Evolutionary conservation across 1,140 invertebrate genomes (phyloP), one percentile per base, ranked within the genome.

Genomic region (Meloidogyne floridensis): DNA sequence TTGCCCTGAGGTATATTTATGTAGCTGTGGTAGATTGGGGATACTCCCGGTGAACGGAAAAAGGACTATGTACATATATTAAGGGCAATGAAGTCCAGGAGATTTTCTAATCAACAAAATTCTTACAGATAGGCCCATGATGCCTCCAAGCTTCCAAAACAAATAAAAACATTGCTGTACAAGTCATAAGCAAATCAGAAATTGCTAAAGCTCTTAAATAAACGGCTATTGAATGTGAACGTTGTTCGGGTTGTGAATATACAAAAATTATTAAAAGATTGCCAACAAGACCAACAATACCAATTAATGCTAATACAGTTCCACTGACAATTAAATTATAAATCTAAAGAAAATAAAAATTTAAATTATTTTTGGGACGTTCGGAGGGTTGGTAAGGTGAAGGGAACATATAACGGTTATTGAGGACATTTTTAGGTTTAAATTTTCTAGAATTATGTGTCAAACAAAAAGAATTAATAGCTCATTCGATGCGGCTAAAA

Each of bases 151-250:
- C 86, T 80, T 89, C 88, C 71, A 89, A 72, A 5, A 90, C 88
- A 81, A 90, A 89, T 20, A 89, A 79, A 77, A 89, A 89, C 87
- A 89, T 90, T n/a, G 88, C 88, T 11, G 86, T 89, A 53, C 87
- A 32, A 32, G 32, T 32, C 87, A 89, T 86, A 71, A 78, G 87
- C 70, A 89, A 89, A 81, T 89, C 88, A 4, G 88, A 90, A 47
- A 65, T 65, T n/a, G 72, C 75, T 20, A 83, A 69, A 32, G 88
- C 87, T 20, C 82, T 83, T 65, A 89, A 81, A 79, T 90, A 89
- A 7, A 89, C 86, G 32, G 76, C 84, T 9, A 84, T 89, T 9
- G 89, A 90, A 73, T 87, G 82, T 9, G 85, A 77, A 32, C 85
- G 72, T 53, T 86, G 87, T 56, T 85, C 83, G 8, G 84, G 75